Evolutionary conservation across 2,113 vertebrate species (phyloP).

Genomic region (Falcunculus frontatus): DNA sequence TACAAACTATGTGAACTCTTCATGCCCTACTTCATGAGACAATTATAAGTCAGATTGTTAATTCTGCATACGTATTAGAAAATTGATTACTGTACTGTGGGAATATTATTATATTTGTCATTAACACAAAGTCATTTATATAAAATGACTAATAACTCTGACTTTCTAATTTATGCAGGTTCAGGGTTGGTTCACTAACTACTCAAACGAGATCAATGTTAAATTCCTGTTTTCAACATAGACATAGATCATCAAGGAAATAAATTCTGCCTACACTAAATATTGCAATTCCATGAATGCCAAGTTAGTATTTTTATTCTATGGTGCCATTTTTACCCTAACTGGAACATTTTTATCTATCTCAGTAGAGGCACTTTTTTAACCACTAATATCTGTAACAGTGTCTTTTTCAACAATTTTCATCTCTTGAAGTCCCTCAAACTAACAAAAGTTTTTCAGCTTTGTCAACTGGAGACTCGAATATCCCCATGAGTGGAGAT

Average conservation of each 20-base stretch:
- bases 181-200: constrained; percentile 40
- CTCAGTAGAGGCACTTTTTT: background rate
- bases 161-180: constrained; percentile 55
- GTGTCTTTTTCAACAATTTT: background rate
- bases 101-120: constrained; percentile 74
- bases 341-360: background rate
- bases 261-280: constrained; percentile 13
- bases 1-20: constrained; percentile 86
- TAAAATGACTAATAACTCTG: constrained; percentile 55
- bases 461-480: background rate
- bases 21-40: constrained; percentile 77
- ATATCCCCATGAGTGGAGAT: background rate
- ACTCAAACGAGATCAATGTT: constrained; percentile 37
- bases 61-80: constrained; percentile 70
- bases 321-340: background rate
- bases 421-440: background rate
- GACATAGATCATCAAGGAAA: constrained; percentile 1
- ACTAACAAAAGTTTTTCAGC: background rate
- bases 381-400: background rate
- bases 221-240: background rate
- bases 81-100: constrained; percentile 72
- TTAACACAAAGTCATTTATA: constrained; percentile 63
- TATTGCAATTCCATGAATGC: background rate
- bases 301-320: background rate
- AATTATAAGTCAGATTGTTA: constrained; percentile 77